Conservation (phyloP, 2,113 vertebrate genomes). For the Upupa epops region DNA sequence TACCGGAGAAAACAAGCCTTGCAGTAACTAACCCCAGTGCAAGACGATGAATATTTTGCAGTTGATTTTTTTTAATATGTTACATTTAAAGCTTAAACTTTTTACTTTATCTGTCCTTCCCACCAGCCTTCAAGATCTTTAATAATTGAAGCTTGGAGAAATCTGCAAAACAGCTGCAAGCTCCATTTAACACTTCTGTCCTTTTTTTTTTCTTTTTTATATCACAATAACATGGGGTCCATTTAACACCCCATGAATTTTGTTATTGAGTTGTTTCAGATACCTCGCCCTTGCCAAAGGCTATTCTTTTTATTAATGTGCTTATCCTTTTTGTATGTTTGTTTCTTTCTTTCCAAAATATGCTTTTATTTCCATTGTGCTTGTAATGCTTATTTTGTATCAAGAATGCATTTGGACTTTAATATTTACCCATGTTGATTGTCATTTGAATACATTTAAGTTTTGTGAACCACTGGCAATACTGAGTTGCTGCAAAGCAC, state of each 20-base stretch:
- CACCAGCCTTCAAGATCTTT: not conserved
- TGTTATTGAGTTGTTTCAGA: slow-evolving; percentile 45
- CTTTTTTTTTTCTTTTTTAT: slow-evolving; percentile 21
- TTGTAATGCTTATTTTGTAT: not conserved
- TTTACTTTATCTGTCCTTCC: not conserved
- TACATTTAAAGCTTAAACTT: not conserved
- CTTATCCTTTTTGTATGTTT: not conserved
- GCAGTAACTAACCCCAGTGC: not conserved
- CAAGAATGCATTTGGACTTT: not conserved
- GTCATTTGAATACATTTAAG: not conserved
- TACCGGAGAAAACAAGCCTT: not conserved
- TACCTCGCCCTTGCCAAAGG: slow-evolving; percentile 38
- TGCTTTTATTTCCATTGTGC: not conserved
- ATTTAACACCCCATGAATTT: slow-evolving; percentile 60
- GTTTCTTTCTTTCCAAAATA: not conserved
- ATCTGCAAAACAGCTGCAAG: slow-evolving; percentile 33
- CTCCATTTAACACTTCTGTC: slow-evolving; percentile 34
- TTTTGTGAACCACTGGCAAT: not conserved
- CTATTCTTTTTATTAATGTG: slow-evolving; percentile 39
- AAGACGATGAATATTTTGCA: not conserved
- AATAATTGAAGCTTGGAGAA: slow-evolving; percentile 29
- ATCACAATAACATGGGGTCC: slow-evolving; percentile 25
- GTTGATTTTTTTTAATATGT: not conserved
- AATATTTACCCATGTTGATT: not conserved
- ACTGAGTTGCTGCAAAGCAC: not conserved